These are phyloP conservation scores for Columba guinea DNA, from an alignment of 2,797 vertebrate genomes.

Conservation along the genomic window DNA sequence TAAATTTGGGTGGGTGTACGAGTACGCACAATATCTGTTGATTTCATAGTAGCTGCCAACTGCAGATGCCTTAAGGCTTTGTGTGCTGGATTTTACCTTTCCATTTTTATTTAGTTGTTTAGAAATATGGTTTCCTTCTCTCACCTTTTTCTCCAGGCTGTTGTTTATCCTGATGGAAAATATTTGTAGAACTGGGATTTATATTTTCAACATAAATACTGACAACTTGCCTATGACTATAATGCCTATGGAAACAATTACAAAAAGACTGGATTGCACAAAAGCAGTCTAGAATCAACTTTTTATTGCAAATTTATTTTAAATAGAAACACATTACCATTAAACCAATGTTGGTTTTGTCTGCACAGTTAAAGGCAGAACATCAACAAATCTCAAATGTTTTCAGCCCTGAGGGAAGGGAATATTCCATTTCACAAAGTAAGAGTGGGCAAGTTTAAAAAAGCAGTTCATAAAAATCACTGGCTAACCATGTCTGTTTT, in stretches of 20 bases:
- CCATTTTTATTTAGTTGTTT: conserved; percentile 6
- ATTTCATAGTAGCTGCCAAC: background rate
- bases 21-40: background rate
- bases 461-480: background rate
- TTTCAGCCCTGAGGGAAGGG: background rate
- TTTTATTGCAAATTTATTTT: background rate
- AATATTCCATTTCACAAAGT: background rate
- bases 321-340: background rate
- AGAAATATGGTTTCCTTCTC: background rate
- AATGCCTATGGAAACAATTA: background rate
- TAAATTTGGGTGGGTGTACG: background rate
- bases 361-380: background rate
- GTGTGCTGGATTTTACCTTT: background rate
- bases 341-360: background rate
- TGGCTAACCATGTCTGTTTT: background rate
- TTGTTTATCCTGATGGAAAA: conserved; percentile 15
- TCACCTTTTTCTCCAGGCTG: background rate
- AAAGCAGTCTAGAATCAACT: background rate
- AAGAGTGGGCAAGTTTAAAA: background rate
- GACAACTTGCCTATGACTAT: background rate
- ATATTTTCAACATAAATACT: conserved; percentile 6
- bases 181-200: background rate
- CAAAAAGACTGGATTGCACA: background rate
- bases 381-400: background rate
- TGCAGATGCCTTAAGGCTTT: background rate